Percentiles rank a stretch among this genome's conserved stretches.
Evolutionary conservation across 2,797 vertebrate genomes (phyloP).

Genomic region (Gymnoscopelus microlampas): DNA sequence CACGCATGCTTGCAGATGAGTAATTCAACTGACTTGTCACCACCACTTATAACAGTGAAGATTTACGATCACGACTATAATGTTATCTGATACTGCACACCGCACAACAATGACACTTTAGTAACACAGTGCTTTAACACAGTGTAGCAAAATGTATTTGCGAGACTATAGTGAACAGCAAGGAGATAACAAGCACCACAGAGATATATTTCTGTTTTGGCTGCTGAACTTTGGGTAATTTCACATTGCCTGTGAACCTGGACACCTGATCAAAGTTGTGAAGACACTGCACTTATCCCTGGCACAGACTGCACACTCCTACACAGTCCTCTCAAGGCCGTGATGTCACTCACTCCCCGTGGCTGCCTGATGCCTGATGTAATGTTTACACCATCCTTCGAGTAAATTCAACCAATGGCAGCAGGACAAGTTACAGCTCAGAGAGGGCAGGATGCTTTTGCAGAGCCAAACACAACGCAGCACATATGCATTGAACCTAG

Average conservation of each 20-base stretch:
- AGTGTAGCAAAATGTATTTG: neutral
- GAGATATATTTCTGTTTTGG: slow-evolving; percentile 32
- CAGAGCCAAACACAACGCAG: slow-evolving; percentile 71
- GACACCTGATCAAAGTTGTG: slow-evolving; percentile 24
- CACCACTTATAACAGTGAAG: no score
- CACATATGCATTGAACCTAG: slow-evolving; percentile 59
- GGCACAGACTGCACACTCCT: slow-evolving; percentile 35
- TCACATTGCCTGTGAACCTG: slow-evolving; percentile 11
- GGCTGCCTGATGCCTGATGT: slow-evolving; percentile 51
- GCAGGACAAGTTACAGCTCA: slow-evolving; percentile 68
- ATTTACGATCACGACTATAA: no score
- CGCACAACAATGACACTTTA: neutral
- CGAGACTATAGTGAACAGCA: neutral
- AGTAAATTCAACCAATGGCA: slow-evolving; percentile 71
- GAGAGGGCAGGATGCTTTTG: slow-evolving; percentile 52
- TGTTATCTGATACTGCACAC: neutral
- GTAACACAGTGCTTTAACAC: no score
- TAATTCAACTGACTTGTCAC: no score
- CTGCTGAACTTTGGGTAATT: neutral
- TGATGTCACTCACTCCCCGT: slow-evolving; percentile 51
- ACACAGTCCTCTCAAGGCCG: slow-evolving; percentile 38
- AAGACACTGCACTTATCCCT: slow-evolving; percentile 48
- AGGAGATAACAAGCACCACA: no score
- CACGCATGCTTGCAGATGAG: no score
- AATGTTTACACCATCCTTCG: slow-evolving; percentile 47